Percentiles rank a stretch among this genome's conserved stretches.
Conservation (phyloP, 1,140 invertebrate genomes). For the Drosophila guanche region DNA sequence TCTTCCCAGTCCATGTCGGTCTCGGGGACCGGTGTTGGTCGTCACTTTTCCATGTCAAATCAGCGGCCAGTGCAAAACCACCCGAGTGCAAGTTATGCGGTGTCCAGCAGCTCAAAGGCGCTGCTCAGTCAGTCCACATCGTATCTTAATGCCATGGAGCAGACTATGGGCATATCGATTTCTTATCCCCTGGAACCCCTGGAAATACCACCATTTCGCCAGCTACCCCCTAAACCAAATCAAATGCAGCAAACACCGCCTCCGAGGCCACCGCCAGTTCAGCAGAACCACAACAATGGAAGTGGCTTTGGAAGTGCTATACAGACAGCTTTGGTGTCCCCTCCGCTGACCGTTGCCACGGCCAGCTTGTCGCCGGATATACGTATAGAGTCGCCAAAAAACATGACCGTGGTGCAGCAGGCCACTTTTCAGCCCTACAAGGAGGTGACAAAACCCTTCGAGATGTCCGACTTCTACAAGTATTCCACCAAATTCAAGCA, state of each 20-base stretch:
- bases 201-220: constrained; percentile 62
- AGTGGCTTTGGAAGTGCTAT: constrained; percentile 42
- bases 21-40: constrained; percentile 27
- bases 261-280: constrained; percentile 78
- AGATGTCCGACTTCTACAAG: constrained; percentile 98
- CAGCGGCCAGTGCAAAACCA: constrained; percentile 52
- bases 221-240: constrained; percentile 71
- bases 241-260: constrained; percentile 75
- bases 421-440: constrained; percentile 95
- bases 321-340: constrained; percentile 54
- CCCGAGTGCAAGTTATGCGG: constrained; percentile 50
- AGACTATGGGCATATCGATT: constrained; percentile 68
- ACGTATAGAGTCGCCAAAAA: constrained; percentile 89
- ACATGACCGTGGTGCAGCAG: constrained; percentile 92
- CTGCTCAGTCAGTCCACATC: constrained; percentile 79
- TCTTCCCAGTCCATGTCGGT: constrained; percentile 82
- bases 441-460: constrained; percentile 97
- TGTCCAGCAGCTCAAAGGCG: constrained; percentile 53
- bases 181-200: constrained; percentile 76
- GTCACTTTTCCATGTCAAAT: constrained; percentile 79
- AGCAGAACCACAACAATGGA: constrained; percentile 37
- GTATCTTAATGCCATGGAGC: constrained; percentile 77
- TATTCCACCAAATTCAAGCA: constrained; percentile 96
- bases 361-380: constrained; percentile 84
- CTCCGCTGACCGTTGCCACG: constrained; percentile 70